Evolutionary conservation across 2,888 invertebrate species (phyloP).

Genomic region (Stramonita haemastoma): DNA sequence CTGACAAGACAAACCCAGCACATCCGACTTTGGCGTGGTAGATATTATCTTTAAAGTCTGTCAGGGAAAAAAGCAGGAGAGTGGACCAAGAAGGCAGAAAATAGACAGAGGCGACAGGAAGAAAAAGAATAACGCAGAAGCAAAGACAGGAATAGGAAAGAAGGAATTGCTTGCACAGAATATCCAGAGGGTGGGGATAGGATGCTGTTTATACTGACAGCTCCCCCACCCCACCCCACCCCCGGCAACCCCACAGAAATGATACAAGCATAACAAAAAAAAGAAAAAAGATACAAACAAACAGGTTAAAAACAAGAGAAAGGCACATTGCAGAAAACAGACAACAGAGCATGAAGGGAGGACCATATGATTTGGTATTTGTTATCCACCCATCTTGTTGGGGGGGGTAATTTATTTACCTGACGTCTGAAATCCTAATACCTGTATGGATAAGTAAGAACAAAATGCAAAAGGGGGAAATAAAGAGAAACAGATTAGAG

Average conservation of each 20-base stretch:
- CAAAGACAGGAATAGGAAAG: slow-evolving; percentile 21
- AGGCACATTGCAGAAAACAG: neutral
- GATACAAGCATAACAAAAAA: neutral
- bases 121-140: neutral
- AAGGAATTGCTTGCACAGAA: too few relatives aligned
- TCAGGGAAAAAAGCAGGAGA: neutral
- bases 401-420: too few relatives aligned
- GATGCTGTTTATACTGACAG: too few relatives aligned
- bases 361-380: neutral
- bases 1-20: too few relatives aligned
- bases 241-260: too few relatives aligned
- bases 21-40: neutral
- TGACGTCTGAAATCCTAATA: neutral
- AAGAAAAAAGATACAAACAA: neutral
- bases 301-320: neutral
- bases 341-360: neutral
- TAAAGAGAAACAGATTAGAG: neutral
- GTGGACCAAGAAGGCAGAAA: neutral
- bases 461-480: neutral
- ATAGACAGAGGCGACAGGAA: neutral
- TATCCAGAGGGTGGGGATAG: neutral
- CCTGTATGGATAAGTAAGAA: neutral
- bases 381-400: too few relatives aligned
- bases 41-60: too few relatives aligned
- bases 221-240: too few relatives aligned